A percentile compares a stretch with the other conserved stretches of the same genome.
These are phyloP conservation scores for Catharus minimus DNA, from an alignment of 2,113 vertebrate species.

Conservation along the genomic window DNA sequence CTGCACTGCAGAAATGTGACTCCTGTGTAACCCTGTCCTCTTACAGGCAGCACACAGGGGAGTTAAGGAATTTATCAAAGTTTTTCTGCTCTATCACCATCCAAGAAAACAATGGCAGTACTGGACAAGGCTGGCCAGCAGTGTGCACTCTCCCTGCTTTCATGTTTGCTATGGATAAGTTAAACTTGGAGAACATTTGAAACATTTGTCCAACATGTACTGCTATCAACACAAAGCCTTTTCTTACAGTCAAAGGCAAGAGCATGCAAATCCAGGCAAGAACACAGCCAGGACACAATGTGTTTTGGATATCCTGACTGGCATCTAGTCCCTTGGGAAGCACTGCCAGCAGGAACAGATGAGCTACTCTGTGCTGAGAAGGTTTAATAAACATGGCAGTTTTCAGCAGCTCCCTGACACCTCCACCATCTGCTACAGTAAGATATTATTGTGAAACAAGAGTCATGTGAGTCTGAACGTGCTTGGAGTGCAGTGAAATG, in stretches of 20 bases:
- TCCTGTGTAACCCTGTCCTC: not conserved
- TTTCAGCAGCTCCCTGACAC: constrained; percentile 45
- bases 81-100: not conserved
- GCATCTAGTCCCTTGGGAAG: not conserved
- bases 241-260: not conserved
- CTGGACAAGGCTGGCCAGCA: not conserved
- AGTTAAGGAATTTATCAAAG: not conserved
- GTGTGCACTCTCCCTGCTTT: not conserved
- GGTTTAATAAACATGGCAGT: constrained; percentile 16
- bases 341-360: constrained; percentile 41
- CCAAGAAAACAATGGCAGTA: not conserved
- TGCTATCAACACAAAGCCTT: not conserved
- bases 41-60: not conserved
- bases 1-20: rapidly evolving
- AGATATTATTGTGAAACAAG: constrained; percentile 9
- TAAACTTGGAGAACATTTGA: not conserved
- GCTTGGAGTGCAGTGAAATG: not conserved
- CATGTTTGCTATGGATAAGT: not conserved
- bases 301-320: constrained; percentile 13
- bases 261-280: not conserved
- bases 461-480: not conserved
- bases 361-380: not conserved
- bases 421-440: constrained; percentile 7
- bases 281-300: not conserved
- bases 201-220: not conserved